Evolutionary conservation across 1,140 invertebrate genomes (phyloP), one percentile per base, ranked within the genome.

Genomic region (Aricia agestis): DNA sequence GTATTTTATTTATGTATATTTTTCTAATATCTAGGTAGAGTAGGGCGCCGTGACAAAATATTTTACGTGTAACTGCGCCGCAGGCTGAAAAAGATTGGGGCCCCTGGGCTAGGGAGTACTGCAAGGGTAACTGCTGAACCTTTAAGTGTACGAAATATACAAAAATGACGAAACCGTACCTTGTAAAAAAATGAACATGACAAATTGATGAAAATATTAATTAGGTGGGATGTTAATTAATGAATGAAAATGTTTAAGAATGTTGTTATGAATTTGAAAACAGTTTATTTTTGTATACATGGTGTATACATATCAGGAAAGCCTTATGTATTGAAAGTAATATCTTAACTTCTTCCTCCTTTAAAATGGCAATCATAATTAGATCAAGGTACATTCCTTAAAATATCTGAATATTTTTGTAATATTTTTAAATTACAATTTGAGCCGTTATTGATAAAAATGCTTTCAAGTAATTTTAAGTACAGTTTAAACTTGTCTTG

Each of bases 281-380:
- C 71, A 74, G 81, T 89, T 88, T 90, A 90, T 90, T 90, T 90
- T 90, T 90, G 80, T 89, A 90, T 79, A 85, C 81, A 74, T 72
- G 68, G 76, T 80, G 82, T 83, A 81, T 82, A 79, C 88, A 90
- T 90, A 90, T 90, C 88, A 90, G 72, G 78, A 72, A 79, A 80
- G 88, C 88, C 86, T 90, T 90, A 88, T 61, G 81, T 70, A 78
- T 76, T 72, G 68, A 75, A 70, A 74, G 70, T 78, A 69, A 72
- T 68, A 76, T 73, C 77, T 77, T 74, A 77, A 73, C 72, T 72
- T 80, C 71, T 75, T 70, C 73, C 36, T 79, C 71, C 72, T 74
- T 75, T 74, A 45, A 10, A 25, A 71, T 66, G 15, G 11, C 17
- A 9, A 19, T 11, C 59, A 25, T 31, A 19, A 9, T 19, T 63